Evolutionary conservation across 1,140 invertebrate species (phyloP), one percentile per base, ranked within the genome.

Genomic region (Arion vulgaris): DNA sequence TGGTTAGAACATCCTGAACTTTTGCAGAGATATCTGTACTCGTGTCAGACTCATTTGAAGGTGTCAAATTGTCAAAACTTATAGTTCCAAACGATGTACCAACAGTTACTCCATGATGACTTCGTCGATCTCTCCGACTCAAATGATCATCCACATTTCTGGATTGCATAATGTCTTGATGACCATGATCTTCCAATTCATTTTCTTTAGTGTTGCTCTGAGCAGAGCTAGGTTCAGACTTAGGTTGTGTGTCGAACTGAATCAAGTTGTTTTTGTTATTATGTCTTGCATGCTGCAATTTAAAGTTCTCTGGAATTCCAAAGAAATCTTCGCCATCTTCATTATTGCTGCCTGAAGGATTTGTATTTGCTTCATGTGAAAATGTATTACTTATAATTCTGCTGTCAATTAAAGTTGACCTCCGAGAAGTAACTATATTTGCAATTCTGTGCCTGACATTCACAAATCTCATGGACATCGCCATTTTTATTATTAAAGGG

Each of bases 311-410:
- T 15, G 76, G 57, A 66, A 79, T 66, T 38, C 76, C 76, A 68
- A 79, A 79, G 57, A 79, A 79, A 68, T 79, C 76, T n/a, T 79
- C 76, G 34, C 36, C 32, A 17, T 11, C n/a, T n/a, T 72, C 71
- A 17, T 73, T 41, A 15, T 73, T 38, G 1, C 9, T 1, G 5
- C 41, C 1, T 39, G 41, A 41, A 17, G 36, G 71, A 73, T 45
- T 39, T 23, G n/a, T 11, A 45, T 73, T 41, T 73, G 41, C 0
- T 41, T 57, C 23, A 41, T 41, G 38, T 23, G 36, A 41, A 39
- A 73, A 45, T 23, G 2, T 73, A 26, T 26, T 73, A 11, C 39
- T 2, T 28, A 73, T 7, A 11, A n/a, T 39, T 45, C 38, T 23
- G 26, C 36, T 45, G 2, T 73, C 28, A 5, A 1, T n/a, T 11